A percentile compares a stretch with the other conserved stretches of the same genome.
These are phyloP conservation scores for Okamejei kenojei DNA, from an alignment of 2,797 vertebrate genomes.

Conservation along the genomic window DNA sequence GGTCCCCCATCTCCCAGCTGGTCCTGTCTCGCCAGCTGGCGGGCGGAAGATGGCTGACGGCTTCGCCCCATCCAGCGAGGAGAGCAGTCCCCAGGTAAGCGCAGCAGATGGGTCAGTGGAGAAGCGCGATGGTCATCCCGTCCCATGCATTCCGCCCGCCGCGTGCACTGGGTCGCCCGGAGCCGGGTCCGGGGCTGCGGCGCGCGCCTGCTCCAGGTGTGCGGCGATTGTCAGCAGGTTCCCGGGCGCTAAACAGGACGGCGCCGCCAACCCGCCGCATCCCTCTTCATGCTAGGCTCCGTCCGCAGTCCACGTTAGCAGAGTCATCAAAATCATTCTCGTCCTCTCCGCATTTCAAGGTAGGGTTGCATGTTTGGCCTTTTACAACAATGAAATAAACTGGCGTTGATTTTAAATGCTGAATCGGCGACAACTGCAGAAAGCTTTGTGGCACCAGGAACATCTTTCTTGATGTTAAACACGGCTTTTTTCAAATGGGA, in stretches of 20 bases:
- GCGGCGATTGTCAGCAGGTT: too few species aligned
- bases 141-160: too few species aligned
- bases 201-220: not conserved
- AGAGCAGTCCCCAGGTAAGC: not conserved
- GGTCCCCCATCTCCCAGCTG: not conserved
- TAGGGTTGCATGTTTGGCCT: not conserved
- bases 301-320: not conserved
- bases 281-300: not conserved
- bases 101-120: not conserved
- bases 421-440: not conserved
- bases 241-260: not conserved
- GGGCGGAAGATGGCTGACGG: not conserved
- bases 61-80: not conserved
- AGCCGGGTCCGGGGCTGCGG: not conserved
- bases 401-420: not conserved
- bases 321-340: not conserved
- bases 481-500: not conserved
- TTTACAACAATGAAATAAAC: not conserved
- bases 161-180: too few species aligned
- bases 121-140: too few species aligned
- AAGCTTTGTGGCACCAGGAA: not conserved
- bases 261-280: not conserved
- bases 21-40: not conserved
- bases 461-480: not conserved
- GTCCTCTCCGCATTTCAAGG: not conserved